Evolutionary conservation across 2,888 invertebrate genomes (phyloP).

Genomic region (Diploptera punctata): DNA sequence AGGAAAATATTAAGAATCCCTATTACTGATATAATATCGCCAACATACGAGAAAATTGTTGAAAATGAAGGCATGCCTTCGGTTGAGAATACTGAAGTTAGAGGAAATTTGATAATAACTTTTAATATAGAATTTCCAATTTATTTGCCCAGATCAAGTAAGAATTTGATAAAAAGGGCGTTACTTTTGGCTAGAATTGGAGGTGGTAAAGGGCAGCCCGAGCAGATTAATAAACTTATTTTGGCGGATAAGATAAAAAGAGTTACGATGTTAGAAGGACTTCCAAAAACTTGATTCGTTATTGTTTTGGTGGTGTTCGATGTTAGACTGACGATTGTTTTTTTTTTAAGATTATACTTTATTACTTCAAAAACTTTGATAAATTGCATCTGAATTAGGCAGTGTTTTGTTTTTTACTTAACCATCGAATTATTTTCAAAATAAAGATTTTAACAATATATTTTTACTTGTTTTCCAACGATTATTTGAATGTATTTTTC

Average conservation of each 20-base stretch:
- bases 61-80: constrained; percentile 77
- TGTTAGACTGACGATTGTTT: too few relatives aligned
- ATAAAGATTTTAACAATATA: too few relatives aligned
- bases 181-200: constrained; percentile 35
- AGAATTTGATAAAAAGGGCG: constrained; percentile 48
- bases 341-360: too few relatives aligned
- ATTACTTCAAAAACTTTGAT: too few relatives aligned
- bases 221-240: constrained; percentile 34
- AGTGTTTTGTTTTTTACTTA: too few relatives aligned
- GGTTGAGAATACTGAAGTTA: constrained; percentile 64
- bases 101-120: constrained; percentile 72
- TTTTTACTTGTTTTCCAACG: too few relatives aligned
- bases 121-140: constrained; percentile 67
- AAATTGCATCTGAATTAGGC: too few relatives aligned
- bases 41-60: constrained; percentile 71
- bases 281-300: constrained; percentile 1
- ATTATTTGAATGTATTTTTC: too few relatives aligned
- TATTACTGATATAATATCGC: constrained; percentile 75
- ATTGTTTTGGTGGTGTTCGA: too few relatives aligned
- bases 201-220: constrained; percentile 29
- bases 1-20: constrained; percentile 70
- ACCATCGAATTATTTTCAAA: too few relatives aligned
- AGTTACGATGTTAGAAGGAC: constrained; percentile 30
- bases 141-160: constrained; percentile 60
- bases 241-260: constrained; percentile 36